phyloP scores from a whole-genome alignment of 2,113 vertebrate species.

The Plotosus lineatus region DNA sequence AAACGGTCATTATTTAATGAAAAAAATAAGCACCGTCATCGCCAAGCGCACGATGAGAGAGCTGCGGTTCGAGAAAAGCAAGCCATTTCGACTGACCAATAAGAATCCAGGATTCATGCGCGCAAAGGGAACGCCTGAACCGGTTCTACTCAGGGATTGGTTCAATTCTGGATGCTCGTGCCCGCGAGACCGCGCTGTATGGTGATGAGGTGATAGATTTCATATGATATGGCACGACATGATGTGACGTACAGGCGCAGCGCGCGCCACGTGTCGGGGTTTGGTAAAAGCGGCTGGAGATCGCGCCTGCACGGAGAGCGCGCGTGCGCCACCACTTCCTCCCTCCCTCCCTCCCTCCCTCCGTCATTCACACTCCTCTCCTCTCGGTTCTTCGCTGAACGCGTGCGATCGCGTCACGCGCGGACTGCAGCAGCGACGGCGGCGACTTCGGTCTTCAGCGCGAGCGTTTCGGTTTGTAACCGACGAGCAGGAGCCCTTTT shows the following conservation, averaged over 20 bases:
- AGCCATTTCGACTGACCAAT: too few species aligned
- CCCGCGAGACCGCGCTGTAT: background rate
- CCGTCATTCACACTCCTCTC: background rate
- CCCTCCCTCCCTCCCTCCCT: too few species aligned
- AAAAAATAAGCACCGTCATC: too few species aligned
- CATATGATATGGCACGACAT: background rate
- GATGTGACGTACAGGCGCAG: constrained; percentile 50
- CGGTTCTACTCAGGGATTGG: too few species aligned
- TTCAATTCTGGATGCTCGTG: too few species aligned
- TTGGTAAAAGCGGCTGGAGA: constrained; percentile 68
- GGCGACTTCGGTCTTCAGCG: background rate
- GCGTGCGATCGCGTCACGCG: background rate
- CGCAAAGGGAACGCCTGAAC: too few species aligned
- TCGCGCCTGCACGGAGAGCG: background rate
- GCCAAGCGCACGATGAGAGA: too few species aligned
- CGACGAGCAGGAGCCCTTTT: background rate
- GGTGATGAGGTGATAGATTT: too few species aligned
- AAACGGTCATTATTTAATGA: too few species aligned
- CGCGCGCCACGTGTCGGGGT: constrained; percentile 75
- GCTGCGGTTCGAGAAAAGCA: too few species aligned
- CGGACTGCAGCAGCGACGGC: background rate
- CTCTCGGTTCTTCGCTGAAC: background rate
- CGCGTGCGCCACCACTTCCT: constrained; percentile 25
- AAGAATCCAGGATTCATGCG: too few species aligned
- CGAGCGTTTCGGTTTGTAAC: background rate